Evolutionary conservation across 2,888 invertebrate species (phyloP).

Genomic region (Cantharis nigra): DNA sequence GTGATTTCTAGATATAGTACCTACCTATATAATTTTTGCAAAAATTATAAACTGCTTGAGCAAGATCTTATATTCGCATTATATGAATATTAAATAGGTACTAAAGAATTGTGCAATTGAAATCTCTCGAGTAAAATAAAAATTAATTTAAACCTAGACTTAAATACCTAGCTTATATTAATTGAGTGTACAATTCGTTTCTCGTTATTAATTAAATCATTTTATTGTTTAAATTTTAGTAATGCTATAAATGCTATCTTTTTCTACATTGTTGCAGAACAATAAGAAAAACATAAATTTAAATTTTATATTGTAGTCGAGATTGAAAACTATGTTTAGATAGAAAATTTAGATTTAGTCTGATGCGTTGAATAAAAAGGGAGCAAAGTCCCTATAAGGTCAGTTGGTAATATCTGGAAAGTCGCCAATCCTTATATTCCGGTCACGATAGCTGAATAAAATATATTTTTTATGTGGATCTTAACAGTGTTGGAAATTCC

Average conservation of each 20-base stretch:
- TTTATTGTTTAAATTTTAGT: neutral
- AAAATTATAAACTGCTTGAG: neutral
- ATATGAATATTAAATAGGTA: neutral
- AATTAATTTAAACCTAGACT: neutral
- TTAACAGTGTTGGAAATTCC: neutral
- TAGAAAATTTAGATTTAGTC: constrained; percentile 6
- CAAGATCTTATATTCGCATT: neutral
- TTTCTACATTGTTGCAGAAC: neutral
- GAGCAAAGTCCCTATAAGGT: constrained; percentile 5
- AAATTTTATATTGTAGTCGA: neutral
- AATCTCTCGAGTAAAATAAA: neutral
- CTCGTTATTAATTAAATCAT: neutral
- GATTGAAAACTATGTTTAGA: neutral
- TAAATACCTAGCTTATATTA: neutral
- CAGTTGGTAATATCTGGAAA: constrained; percentile 7
- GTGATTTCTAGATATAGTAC: neutral
- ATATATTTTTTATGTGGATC: constrained; percentile 11
- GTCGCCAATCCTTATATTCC: constrained; percentile 8
- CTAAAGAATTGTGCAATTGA: neutral
- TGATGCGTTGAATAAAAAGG: neutral
- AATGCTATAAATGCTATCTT: neutral
- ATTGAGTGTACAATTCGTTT: neutral
- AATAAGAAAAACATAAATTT: neutral
- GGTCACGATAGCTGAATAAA: constrained; percentile 19
- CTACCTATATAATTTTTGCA: neutral